A percentile compares a stretch with the other conserved stretches of the same genome.
phyloP scores from a whole-genome alignment of 1,140 invertebrate species.

The Chionoecetes opilio region DNA sequence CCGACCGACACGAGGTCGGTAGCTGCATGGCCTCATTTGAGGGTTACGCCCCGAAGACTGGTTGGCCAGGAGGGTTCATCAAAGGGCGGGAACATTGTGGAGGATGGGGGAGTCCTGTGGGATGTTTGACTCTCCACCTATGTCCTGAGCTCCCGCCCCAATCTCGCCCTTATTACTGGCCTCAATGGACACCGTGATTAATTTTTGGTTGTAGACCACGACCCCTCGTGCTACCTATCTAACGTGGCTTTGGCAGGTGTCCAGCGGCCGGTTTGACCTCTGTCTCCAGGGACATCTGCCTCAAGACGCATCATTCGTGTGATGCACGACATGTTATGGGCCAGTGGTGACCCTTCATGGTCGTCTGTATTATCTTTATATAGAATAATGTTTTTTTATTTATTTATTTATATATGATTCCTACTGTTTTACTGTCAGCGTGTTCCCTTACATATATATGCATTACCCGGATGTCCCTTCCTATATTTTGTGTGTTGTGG shows the following conservation, averaged over 20 bases:
- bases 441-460: too few relatives aligned
- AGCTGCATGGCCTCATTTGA: neutral
- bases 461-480: too few relatives aligned
- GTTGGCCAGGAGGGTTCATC: constrained; percentile 31
- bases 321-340: too few relatives aligned
- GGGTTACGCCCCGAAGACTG: neutral
- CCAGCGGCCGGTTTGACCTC: neutral
- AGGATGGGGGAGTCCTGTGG: constrained; percentile 34
- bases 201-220: constrained; percentile 41
- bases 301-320: too few relatives aligned
- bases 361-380: too few relatives aligned
- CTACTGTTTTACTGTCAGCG: too few relatives aligned
- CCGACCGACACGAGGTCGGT: neutral
- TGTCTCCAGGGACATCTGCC: neutral
- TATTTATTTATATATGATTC: too few relatives aligned
- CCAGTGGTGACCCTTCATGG: too few relatives aligned
- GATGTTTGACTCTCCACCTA: constrained; percentile 47
- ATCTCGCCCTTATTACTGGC: constrained; percentile 46
- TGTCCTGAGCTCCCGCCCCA: neutral
- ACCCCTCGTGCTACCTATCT: neutral
- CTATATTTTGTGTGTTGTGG: too few relatives aligned
- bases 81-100: constrained; percentile 58
- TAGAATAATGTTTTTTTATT: too few relatives aligned
- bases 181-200: constrained; percentile 62
- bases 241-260: neutral